Evolutionary conservation across 2,113 vertebrate species (phyloP).

Genomic region (Telmatochromis brichardi): DNA sequence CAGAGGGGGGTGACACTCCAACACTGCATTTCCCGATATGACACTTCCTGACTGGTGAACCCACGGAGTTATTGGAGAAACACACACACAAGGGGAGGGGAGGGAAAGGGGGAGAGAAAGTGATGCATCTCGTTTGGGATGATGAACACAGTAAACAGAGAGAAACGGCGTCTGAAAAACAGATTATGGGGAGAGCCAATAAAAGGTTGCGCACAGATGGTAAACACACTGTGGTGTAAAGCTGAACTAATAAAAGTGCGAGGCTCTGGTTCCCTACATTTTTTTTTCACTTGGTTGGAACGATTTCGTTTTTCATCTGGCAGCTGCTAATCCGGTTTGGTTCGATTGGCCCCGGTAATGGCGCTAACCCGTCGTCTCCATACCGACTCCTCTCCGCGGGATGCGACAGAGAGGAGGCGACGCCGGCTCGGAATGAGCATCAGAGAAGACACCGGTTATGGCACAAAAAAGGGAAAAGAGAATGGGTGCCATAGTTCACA

Average conservation of each 20-base stretch:
- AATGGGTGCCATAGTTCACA: background rate
- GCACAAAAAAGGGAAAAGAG: background rate
- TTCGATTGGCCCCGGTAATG: constrained; percentile 73
- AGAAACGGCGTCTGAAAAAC: constrained; percentile 49
- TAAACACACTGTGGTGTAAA: constrained; percentile 63
- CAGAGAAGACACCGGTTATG: background rate
- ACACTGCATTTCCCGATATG: constrained; percentile 46
- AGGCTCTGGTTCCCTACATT: constrained; percentile 53
- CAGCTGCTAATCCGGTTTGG: constrained; percentile 70
- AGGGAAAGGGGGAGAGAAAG: background rate
- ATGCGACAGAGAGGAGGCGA: constrained; percentile 41
- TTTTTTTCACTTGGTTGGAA: constrained; percentile 56
- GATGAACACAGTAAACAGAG: constrained; percentile 48
- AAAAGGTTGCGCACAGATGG: constrained; percentile 60
- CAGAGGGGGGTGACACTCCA: constrained; percentile 39
- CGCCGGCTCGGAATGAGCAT: background rate
- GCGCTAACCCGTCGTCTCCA: constrained; percentile 69
- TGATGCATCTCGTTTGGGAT: constrained; percentile 50
- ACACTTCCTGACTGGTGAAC: constrained; percentile 60
- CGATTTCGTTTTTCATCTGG: constrained; percentile 58
- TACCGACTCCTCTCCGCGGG: constrained; percentile 55
- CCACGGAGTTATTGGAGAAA: background rate
- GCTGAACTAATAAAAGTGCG: constrained; percentile 75
- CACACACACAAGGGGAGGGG: background rate
- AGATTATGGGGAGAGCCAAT: constrained; percentile 69